Evolutionary conservation across 2,797 vertebrate species (phyloP), one percentile per base, ranked within the genome.

Genomic region (Melanotaenia pygmaea): DNA sequence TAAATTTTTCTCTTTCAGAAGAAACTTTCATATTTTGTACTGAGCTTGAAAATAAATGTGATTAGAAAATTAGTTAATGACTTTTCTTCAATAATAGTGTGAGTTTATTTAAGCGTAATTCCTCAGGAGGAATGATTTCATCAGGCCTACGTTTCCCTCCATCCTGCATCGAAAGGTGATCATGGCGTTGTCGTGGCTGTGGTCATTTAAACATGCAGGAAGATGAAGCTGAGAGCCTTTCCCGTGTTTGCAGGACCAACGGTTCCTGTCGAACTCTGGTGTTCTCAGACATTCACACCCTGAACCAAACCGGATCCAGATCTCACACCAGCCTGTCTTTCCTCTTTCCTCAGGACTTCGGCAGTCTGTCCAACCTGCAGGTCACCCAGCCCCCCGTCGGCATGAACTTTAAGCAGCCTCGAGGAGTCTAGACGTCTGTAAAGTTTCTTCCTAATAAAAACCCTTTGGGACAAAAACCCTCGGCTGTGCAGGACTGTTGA

Each of bases 401-500:
- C 72, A 99, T 99, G 98, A 98, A 98, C 94, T 99, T 99, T 94
- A 98, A 97, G 91, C 97, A 96, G 10, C 98, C 97, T 4, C 94
- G 97, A 84, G 97, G 97, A 91, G 95, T 98, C 75, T 98, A 94
- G 93, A 73, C 67, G 10, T 85, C 82, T 93, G 85, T 88, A 75
- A 82, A 94, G 72, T 76, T 83, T 86, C 91, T 95, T 85, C 88
- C 85, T 92, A 96, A 96, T 95, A 96, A 97, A 96, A 86, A 77
- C 73, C 75, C n/a, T 37, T 24, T 70, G 77, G 82, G 80, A 85
- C 69, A 79, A 83, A 83, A 73, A 26, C 12, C 3, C 38, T n/a
- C 57, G 20, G 63, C 76, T 81, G 77, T 76, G 59, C 58, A 26
- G 57, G 74, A 60, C 64, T 86, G 32, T 3, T 85, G 37, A 61